A percentile compares a stretch with the other conserved stretches of the same genome.
Conservation (phyloP, 2,113 vertebrate genomes). For the Rhinolophus sinicus region DNA sequence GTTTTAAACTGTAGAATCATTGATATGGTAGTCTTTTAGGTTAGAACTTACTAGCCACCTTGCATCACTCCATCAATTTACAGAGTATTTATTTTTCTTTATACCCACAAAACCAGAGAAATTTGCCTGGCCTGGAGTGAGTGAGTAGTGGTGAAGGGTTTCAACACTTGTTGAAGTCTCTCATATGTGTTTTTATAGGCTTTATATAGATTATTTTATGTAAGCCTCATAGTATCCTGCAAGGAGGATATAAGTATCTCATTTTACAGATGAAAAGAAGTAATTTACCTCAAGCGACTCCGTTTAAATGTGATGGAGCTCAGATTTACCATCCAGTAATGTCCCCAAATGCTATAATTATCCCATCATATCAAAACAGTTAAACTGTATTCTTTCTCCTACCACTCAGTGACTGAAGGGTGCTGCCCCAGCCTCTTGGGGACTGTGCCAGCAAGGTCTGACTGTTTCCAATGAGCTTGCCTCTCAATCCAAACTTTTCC, state of each 20-base stretch:
- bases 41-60: background rate
- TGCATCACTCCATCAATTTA: background rate
- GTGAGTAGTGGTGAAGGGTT: background rate
- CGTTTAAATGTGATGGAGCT: background rate
- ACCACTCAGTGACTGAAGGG: background rate
- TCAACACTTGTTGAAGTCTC: background rate
- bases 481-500: too few species aligned
- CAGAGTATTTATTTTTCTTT: background rate
- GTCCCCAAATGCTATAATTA: background rate
- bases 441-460: background rate
- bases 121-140: background rate
- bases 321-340: background rate
- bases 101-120: background rate
- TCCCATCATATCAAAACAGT: too few species aligned
- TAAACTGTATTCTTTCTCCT: background rate
- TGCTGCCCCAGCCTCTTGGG: background rate
- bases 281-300: background rate
- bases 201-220: background rate
- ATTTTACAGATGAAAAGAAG: background rate
- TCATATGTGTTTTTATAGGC: background rate
- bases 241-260: background rate
- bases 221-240: background rate
- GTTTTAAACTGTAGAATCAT: background rate
- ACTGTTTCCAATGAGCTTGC: background rate
- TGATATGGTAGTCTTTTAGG: background rate